Conservation (phyloP, 2,113 vertebrate species). For the Notechis scutatus region DNA sequence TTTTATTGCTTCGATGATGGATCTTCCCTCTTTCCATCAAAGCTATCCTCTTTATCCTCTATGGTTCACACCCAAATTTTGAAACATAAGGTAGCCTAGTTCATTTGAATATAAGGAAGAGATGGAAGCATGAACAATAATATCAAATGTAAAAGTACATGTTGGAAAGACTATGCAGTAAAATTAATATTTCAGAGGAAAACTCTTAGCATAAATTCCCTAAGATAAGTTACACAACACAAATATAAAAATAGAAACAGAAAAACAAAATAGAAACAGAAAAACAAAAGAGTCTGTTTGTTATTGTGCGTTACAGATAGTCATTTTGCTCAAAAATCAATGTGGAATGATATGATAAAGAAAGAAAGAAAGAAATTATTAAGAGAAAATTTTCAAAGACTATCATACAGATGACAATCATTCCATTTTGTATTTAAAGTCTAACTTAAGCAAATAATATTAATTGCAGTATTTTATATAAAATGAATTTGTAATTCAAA, state of each 20-base stretch:
- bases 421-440: background rate
- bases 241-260: background rate
- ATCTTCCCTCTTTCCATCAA: background rate
- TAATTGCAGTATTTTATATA: background rate
- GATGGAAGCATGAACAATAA: background rate
- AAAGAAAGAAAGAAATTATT: slow-evolving; percentile 8
- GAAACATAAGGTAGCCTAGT: background rate
- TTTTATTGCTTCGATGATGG: background rate
- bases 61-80: accelerated
- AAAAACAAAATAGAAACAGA: background rate
- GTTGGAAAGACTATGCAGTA: background rate
- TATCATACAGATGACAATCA: background rate
- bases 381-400: background rate
- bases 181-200: background rate
- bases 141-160: background rate
- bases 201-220: background rate
- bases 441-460: background rate
- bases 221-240: background rate
- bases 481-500: background rate
- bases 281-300: background rate
- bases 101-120: background rate
- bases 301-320: background rate
- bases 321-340: background rate
- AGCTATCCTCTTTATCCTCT: background rate
- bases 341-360: background rate